Evolutionary conservation across 53 echinoderm and acorn worm species (phyloP).

Genomic region (Paracentrotus lividus): DNA sequence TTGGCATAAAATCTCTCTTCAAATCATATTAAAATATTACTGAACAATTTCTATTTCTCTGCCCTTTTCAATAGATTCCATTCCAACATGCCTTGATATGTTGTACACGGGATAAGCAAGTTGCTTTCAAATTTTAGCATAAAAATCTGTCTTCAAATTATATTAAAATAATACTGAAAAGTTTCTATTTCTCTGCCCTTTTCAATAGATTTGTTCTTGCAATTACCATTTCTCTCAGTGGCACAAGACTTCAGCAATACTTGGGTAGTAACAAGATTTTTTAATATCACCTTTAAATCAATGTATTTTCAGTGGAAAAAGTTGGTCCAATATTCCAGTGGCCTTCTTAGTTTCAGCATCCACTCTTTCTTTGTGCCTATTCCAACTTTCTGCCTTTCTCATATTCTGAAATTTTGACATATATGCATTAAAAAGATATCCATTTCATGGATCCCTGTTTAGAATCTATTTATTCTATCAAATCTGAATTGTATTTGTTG

Average conservation of each 20-base stretch:
- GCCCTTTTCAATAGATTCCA: too few species aligned
- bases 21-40: not conserved
- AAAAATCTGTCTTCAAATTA: not conserved
- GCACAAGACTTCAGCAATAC: not conserved
- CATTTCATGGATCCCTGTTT: not conserved
- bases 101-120: not conserved
- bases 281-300: too few species aligned
- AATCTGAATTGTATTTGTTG: not conserved
- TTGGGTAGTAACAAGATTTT: not conserved
- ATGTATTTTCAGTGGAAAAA: not conserved
- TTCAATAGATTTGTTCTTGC: not conserved
- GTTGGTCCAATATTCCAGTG: not conserved
- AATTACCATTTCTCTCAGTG: not conserved
- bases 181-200: not conserved
- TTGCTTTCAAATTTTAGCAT: not conserved
- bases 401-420: not conserved
- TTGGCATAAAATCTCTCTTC: not conserved
- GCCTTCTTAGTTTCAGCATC: not conserved
- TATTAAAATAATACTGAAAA: not conserved
- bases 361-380: not conserved
- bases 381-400: not conserved
- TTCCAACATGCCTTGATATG: too few species aligned
- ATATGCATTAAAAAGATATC: not conserved
- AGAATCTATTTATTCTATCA: constrained; percentile 4
- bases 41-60: not conserved